Base-by-base conservation (phyloP, 2,888 invertebrate genomes). In the Philonicus albiceps region DNA sequence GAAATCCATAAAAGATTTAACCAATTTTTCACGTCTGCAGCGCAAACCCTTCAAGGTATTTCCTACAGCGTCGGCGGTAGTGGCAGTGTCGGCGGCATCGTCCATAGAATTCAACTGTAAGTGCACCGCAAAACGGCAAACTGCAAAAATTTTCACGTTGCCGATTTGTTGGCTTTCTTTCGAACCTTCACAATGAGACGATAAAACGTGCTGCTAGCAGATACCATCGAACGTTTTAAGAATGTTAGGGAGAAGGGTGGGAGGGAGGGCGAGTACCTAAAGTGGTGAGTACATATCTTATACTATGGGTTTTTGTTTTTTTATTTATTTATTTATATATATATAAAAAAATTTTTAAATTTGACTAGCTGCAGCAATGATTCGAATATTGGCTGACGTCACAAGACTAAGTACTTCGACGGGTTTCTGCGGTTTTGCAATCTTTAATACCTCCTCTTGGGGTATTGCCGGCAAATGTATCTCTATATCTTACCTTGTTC, bases 1-100 rank as follows among this genome's bases (percentile, higher is more conserved):
- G 80, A 80, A 80, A 80, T 49, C 49, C 49, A 40, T 22, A 16
- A 49, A 49, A 80, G 80, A 80, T 53, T 53, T 80, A 76, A 80
- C 27, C 53, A 80, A 80, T 31, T 53, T 80, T 80, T 53, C 80
- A 80, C 49, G 30, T 80, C 43, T 53, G 80, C 43, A 80, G 13
- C 22, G 16, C 16, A 30, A 80, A 19, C 49, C 49, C 80, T 78
- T 80, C 22, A 30, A 43, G 49, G 49, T 53, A 80, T 53, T 53
- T 53, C 49, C 74, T 31, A 31, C n/a, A 7, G n/a, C n/a, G 7
- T 1, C 16, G 43, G 43, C 31, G 37, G 40, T 11, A 8, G 4
- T 8, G 16, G 13, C 43, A 16, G n/a, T n/a, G 34, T 11, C 37
- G 19, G 11, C 76, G n/a, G n/a, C n/a, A n/a, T n/a, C n/a, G 8